Evolutionary conservation across 2,113 vertebrate genomes (phyloP).

Genomic region (Spilogale gracilis): DNA sequence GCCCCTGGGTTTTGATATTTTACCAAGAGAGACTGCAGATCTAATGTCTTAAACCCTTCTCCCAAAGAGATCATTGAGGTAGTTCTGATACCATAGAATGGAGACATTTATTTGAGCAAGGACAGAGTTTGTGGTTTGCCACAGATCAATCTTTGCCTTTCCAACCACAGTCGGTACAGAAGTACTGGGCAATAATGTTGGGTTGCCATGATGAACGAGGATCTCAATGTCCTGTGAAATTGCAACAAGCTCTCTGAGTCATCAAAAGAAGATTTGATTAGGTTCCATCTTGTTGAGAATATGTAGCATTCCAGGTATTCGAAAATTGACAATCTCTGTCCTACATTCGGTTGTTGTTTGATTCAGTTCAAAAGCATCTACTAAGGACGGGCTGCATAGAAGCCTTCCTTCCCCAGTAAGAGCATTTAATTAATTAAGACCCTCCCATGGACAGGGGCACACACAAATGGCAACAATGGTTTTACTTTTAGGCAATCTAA

Average conservation of each 20-base stretch:
- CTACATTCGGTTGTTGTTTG: not conserved
- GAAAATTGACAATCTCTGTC: not conserved
- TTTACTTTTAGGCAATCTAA: not conserved
- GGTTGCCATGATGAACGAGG: not conserved
- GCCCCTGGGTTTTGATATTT: not conserved
- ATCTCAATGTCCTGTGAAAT: conserved; percentile 36
- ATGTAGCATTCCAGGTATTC: conserved; percentile 39
- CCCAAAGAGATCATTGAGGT: not conserved
- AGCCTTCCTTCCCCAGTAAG: not conserved
- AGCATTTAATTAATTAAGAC: not conserved
- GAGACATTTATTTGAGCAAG: not conserved
- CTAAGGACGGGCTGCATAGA: not conserved
- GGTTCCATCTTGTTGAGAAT: conserved; percentile 7
- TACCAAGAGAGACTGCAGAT: not conserved
- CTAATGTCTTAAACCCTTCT: not conserved
- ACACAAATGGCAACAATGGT: not conserved
- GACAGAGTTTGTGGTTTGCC: not conserved
- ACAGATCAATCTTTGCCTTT: not conserved
- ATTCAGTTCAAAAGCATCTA: not conserved
- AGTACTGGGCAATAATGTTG: not conserved
- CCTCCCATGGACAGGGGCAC: not conserved
- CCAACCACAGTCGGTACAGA: not conserved
- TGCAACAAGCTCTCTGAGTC: conserved; percentile 12
- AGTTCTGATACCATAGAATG: not conserved
- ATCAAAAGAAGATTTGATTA: conserved; percentile 55